Evolutionary conservation across 2,888 invertebrate genomes (phyloP), one percentile per base, ranked within the genome.

Genomic region (Pseudolycoriella hygida): DNA sequence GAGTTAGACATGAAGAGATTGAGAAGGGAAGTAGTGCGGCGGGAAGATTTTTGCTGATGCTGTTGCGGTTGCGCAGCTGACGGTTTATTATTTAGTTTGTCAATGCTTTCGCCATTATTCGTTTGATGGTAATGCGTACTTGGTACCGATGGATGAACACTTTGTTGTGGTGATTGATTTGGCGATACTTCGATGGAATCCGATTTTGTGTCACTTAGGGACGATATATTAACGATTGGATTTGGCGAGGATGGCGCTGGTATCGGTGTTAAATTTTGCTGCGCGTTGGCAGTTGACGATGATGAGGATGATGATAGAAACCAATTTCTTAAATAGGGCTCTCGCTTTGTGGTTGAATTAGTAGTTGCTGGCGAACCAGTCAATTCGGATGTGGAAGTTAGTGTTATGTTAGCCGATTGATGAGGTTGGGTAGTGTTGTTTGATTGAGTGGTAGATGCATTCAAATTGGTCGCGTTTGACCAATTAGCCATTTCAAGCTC

Each of bases 1-100:
- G 88, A 87, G 73, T 86, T 88, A 70, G 88, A 86, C 74, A 88
- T 87, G 76, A 90, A 90, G 72, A 90, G 78, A 77, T 90, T 89
- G 69, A 90, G 77, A 67, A 90, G 80, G 68, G 89, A 90, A 67
- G 88, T 88, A 66, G 89, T 87, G 72, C 89, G 82, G 69, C 88
- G 83, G 66, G 87, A 87, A 65, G 83, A 77, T 73, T 84, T 84
- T 47, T 52, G 62, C 54, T 55, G 56, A 42, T 46, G 34, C 20
- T 41, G 42, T 37, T 46, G 43, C 20, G 25, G 25, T 25, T 45
- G 30, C 20, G 38, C 44, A 45, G 10, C 20, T 25, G 46, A 18
- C 20, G 39, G 31, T 40, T 43, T 38, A 43, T 43, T 43, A 43
- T 43, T 43, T 31, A 30, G 25, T 11, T 43, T 40, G 32, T 46